These are phyloP conservation scores for Drosophila nannoptera DNA, from an alignment of 1,140 invertebrate species.

Conservation along the genomic window DNA sequence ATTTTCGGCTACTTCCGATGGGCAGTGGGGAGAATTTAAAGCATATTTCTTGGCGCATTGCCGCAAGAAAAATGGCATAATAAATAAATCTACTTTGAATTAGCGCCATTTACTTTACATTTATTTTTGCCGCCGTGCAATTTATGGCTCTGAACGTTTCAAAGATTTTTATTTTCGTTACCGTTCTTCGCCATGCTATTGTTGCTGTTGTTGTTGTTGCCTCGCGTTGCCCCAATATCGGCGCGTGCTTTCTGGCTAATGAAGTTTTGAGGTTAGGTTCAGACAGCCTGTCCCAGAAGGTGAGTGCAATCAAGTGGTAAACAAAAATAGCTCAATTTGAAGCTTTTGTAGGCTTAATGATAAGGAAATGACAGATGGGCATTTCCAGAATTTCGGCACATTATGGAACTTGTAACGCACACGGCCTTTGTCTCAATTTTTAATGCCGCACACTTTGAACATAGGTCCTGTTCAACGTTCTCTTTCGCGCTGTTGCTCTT, in stretches of 20 bases:
- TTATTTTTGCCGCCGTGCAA: conserved; percentile 69
- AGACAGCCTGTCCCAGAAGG: conserved; percentile 25
- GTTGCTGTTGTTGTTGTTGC: conserved; percentile 19
- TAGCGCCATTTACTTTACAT: conserved; percentile 77
- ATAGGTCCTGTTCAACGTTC: neutral
- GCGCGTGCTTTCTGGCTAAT: conserved; percentile 75
- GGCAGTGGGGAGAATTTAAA: conserved; percentile 55
- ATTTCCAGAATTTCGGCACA: neutral
- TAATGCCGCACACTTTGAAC: neutral
- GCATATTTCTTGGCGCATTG: conserved; percentile 72
- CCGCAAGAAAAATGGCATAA: conserved; percentile 70
- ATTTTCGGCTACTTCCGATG: conserved; percentile 14
- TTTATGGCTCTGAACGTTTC: conserved; percentile 56
- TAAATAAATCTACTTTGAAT: conserved; percentile 78
- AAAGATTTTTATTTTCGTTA: conserved; percentile 8
- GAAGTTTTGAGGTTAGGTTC: conserved; percentile 64
- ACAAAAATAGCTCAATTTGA: conserved; percentile 50
- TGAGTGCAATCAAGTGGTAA: conserved; percentile 47
- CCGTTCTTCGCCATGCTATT: neutral
- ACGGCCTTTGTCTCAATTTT: neutral
- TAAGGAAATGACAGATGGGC: conserved; percentile 32
- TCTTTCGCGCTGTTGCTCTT: neutral
- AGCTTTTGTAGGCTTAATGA: conserved; percentile 38
- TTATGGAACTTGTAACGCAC: neutral
- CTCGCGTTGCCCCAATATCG: conserved; percentile 49